Evolutionary conservation across 2,113 vertebrate genomes (phyloP).

Genomic region (Cygnus atratus): DNA sequence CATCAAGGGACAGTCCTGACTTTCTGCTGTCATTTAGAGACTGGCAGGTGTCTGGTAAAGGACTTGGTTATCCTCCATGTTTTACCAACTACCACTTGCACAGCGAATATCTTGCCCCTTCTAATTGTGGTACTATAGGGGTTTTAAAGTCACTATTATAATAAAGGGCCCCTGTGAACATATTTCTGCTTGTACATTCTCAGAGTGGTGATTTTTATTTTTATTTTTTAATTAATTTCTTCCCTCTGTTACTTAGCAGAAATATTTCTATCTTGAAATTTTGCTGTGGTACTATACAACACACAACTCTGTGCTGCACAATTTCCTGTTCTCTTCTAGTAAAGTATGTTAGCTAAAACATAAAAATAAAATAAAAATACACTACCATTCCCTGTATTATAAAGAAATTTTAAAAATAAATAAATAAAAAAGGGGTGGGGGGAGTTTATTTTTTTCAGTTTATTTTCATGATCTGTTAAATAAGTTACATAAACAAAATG

Average conservation of each 20-base stretch:
- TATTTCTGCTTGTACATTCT: neutral
- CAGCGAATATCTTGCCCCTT: accelerated
- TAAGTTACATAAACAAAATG: neutral
- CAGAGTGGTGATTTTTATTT: neutral
- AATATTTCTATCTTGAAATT: neutral
- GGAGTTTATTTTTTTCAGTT: neutral
- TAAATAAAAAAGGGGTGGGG: too few species aligned
- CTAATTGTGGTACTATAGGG: neutral
- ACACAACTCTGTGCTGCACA: neutral
- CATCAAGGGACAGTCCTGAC: neutral
- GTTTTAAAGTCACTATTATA: neutral
- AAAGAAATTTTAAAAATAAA: neutral
- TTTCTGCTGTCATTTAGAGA: neutral
- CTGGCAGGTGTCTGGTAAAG: neutral
- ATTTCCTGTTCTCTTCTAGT: neutral
- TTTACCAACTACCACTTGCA: neutral
- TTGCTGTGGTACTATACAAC: neutral
- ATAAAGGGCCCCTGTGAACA: neutral
- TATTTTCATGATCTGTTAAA: neutral
- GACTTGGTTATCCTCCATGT: neutral
- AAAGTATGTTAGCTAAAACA: neutral
- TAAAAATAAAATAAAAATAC: too few species aligned
- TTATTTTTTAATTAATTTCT: neutral
- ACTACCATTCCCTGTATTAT: neutral
- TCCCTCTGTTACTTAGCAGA: neutral